Base-by-base conservation (phyloP, 2,113 vertebrate species). In the Ctenodactylus gundi region DNA sequence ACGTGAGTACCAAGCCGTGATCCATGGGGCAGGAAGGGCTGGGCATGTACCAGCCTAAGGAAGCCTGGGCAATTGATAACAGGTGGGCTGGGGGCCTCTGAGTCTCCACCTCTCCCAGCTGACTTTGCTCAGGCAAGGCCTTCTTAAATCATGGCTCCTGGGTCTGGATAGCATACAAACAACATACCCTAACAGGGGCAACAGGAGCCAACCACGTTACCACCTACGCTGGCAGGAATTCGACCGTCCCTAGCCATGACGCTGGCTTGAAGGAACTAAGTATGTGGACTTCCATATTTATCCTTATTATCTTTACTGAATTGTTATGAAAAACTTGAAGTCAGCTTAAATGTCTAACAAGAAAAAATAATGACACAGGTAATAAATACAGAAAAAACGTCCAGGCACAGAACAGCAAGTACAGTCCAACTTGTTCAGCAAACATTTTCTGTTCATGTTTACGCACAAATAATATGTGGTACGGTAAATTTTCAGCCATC, bases 291-390 rank as follows among this genome's bases (percentile, higher is more conserved):
- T 90, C 88, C 64, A 84, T 51, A 62, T 34, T 82, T 36, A 88
- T 58, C 39, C 14, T 60, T 92, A 44, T 64, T 95, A n/a, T n/a
- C n/a, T n/a, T n/a, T n/a, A n/a, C n/a, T n/a, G n/a, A n/a, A n/a
- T n/a, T n/a, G n/a, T n/a, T n/a, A n/a, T n/a, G n/a, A 70, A 85
- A 95, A 91, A 51, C 36, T 46, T 81, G 68, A n/a, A 31, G 36
- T 80, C 67, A 76, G 53, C 68, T 95, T 89, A 89, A 81, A 85
- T 51, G 76, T 10, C 34, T 34, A 88, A 36, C 14, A 95, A 81
- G 34, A 90, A 11, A 90, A 44, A 67, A 67, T 57, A 75, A 58
- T 31, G 34, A 58, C 36, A 15, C 27, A 46, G 17, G 23, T 21
- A 51, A 41, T 55, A 75, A 62, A 87, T 36, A 83, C 14, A 25